Conservation (phyloP, 2,113 vertebrate species). For the Paramormyrops kingsleyae region DNA sequence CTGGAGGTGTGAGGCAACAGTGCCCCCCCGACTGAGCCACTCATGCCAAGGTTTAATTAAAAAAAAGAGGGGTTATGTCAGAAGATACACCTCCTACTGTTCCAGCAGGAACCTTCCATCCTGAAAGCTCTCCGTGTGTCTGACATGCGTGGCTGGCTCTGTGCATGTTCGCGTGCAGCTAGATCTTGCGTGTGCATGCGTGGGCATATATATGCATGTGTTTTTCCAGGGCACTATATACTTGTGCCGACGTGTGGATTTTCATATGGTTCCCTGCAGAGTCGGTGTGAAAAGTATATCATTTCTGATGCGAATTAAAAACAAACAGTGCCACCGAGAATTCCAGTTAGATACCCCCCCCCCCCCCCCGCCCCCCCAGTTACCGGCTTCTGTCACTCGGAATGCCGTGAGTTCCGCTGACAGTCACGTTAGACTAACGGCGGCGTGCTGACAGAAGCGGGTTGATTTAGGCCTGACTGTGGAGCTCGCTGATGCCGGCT, state of each 20-base stretch:
- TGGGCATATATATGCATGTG: neutral
- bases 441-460: neutral
- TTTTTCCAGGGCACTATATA: neutral
- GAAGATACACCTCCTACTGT: neutral
- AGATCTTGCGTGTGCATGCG: neutral
- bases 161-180: neutral
- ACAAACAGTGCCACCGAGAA: conserved; percentile 30
- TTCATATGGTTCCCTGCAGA: neutral
- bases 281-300: neutral
- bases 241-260: neutral
- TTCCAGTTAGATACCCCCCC: neutral
- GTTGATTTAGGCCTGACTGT: neutral
- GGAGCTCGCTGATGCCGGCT: neutral
- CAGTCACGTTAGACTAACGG: neutral
- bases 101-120: neutral
- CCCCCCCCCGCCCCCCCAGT: neutral
- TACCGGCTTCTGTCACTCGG: neutral
- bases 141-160: neutral
- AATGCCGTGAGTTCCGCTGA: neutral
- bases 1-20: neutral
- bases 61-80: neutral
- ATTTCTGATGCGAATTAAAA: conserved; percentile 8
- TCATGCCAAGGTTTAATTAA: neutral
- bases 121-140: neutral
- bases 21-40: neutral